Evolutionary conservation across 1,140 invertebrate genomes (phyloP), one percentile per base, ranked within the genome.

Genomic region (Acromyrmex heyeri): DNA sequence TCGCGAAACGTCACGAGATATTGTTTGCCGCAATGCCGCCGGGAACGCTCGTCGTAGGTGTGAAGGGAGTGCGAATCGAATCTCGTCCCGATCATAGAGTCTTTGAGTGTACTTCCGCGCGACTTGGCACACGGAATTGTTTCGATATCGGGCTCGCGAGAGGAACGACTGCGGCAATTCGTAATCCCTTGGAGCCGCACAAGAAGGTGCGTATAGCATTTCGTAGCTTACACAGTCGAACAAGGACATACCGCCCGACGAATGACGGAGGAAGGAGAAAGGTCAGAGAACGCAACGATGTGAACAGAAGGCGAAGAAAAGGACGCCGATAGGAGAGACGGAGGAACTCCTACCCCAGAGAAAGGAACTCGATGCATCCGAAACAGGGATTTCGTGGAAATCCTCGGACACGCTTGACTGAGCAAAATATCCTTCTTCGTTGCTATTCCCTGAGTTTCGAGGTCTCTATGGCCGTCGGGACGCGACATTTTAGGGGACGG

Each of bases 351-450:
- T 24, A 21, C 61, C 12, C 27, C 69, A 38, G 86, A 57, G 65
- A 76, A 55, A 55, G 44, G 62, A 73, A 59, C 81, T 82, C 86
- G 82, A 87, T 91, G 92, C 91, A 95, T 94, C 92, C 93, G 94
- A 95, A 95, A 95, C 92, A 93, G 93, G 92, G 94, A 94, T 94
- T 95, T 94, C 83, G 87, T 81, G 81, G 90, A 93, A 93, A 92
- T 91, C 93, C 89, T 86, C 73, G 88, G 90, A 89, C 91, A 93
- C 92, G 92, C 88, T 93, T 92, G 89, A 93, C 92, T 94, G 93
- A 86, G 86, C 94, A 91, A 92, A 94, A 93, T 94, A 95, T 94
- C 92, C 91, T 93, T 83, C 55, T 83, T 93, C 93, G 88, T 92
- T 92, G 92, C 87, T 93, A 92, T 93, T 94, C 91, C 89, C 90